phyloP scores from a whole-genome alignment of 2,888 invertebrate genomes.

The Lagria hirta region DNA sequence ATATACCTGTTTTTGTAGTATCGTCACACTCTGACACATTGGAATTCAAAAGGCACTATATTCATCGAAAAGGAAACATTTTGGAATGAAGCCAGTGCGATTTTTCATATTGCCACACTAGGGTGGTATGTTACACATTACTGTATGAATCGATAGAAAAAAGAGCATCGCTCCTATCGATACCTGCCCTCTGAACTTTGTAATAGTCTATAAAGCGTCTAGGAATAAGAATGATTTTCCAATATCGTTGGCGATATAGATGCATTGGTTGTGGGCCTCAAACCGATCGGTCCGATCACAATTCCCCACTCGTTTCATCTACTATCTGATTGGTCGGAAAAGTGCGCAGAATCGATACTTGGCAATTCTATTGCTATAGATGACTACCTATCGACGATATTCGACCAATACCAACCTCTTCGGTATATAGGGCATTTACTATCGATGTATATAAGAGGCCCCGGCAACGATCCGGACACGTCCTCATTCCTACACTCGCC shows the following conservation, averaged over 20 bases:
- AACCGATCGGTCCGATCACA: slow-evolving; percentile 48
- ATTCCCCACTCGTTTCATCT: slow-evolving; percentile 30
- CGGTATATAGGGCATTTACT: slow-evolving; percentile 36
- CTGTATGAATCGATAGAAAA: slow-evolving; percentile 1
- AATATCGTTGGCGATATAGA: slow-evolving; percentile 38
- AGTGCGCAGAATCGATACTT: slow-evolving; percentile 64
- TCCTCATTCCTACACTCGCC: too few species aligned
- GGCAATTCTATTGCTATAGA: slow-evolving; percentile 56
- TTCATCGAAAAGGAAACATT: too few species aligned
- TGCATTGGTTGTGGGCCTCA: slow-evolving; percentile 46
- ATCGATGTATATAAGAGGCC: slow-evolving; percentile 8
- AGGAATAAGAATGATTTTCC: slow-evolving; percentile 34
- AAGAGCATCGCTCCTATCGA: slow-evolving; percentile 15
- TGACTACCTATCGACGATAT: slow-evolving; percentile 55
- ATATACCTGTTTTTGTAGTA: too few species aligned
- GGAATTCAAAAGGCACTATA: too few species aligned
- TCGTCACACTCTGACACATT: too few species aligned
- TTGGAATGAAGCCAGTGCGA: too few species aligned
- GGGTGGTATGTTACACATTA: too few species aligned
- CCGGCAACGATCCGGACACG: slow-evolving; percentile 3
- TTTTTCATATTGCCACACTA: too few species aligned
- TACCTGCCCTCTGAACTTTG: slow-evolving; percentile 13
- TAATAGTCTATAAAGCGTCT: slow-evolving; percentile 7
- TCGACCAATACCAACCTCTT: slow-evolving; percentile 49
- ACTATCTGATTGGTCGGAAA: slow-evolving; percentile 58